These are phyloP conservation scores for Pristis pectinata DNA, from an alignment of 2,797 vertebrate species.

Conservation along the genomic window DNA sequence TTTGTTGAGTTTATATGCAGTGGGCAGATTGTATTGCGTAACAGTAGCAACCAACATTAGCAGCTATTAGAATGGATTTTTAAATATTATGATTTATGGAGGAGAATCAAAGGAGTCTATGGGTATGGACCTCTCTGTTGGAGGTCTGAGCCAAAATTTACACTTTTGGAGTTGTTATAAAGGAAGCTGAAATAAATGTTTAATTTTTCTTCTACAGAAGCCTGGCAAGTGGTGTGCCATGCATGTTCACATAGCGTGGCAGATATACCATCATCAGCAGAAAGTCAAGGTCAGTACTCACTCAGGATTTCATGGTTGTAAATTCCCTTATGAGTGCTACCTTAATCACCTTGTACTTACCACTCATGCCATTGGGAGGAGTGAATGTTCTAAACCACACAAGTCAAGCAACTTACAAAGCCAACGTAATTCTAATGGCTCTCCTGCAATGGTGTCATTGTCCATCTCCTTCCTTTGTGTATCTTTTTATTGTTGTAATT, in stretches of 20 bases:
- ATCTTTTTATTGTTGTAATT: too few relatives aligned
- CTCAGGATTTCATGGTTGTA: not conserved
- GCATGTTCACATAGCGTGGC: slow-evolving; percentile 98
- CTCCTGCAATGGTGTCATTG: not conserved
- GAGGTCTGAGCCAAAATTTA: not conserved
- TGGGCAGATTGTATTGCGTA: not conserved
- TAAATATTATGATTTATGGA: not conserved
- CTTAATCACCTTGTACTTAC: not conserved
- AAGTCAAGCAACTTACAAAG: not conserved
- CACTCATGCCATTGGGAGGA: not conserved
- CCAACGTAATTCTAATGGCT: not conserved
- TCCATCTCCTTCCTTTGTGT: too few relatives aligned
- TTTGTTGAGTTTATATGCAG: not conserved
- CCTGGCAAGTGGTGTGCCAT: slow-evolving; percentile 98
- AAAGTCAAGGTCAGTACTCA: slow-evolving; percentile 86
- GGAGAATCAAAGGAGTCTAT: not conserved
- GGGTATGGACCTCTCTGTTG: not conserved
- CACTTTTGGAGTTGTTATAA: not conserved
- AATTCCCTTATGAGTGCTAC: not conserved
- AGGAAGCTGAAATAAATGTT: not conserved
- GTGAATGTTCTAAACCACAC: not conserved
- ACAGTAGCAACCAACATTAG: not conserved
- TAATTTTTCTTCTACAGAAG: slow-evolving; percentile 66
- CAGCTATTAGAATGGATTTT: not conserved
- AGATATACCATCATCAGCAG: slow-evolving; percentile 98